phyloP scores from a whole-genome alignment of 1,140 invertebrate species.

The Telenomus remus region DNA sequence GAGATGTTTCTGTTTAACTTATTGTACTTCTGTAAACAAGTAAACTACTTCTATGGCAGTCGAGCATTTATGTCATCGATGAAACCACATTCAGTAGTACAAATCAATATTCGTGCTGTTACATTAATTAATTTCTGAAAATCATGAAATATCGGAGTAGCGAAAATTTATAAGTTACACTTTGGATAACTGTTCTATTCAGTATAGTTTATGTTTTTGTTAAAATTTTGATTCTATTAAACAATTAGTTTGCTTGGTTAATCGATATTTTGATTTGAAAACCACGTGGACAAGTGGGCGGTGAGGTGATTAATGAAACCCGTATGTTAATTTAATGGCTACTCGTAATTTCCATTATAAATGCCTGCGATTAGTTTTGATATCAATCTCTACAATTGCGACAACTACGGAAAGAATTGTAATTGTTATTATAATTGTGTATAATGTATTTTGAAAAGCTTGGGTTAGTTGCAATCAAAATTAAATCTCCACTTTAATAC shows the following conservation, averaged over 20 bases:
- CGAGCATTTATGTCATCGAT: neutral
- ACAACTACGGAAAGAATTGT: too few species aligned
- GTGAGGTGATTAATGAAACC: constrained; percentile 29
- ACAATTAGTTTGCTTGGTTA: constrained; percentile 4
- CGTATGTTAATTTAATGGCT: constrained; percentile 31
- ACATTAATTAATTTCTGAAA: neutral
- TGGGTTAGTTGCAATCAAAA: too few species aligned
- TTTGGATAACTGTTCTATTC: too few species aligned
- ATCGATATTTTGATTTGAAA: neutral
- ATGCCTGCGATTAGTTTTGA: constrained; percentile 26
- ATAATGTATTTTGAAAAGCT: too few species aligned
- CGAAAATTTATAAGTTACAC: too few species aligned
- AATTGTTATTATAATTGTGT: too few species aligned
- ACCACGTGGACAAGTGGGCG: neutral
- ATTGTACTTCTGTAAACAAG: constrained; percentile 7
- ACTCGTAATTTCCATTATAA: constrained; percentile 34
- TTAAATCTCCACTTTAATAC: too few species aligned
- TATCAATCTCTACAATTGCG: constrained; percentile 12
- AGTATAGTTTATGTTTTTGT: neutral
- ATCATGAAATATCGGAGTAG: too few species aligned
- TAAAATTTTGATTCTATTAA: neutral
- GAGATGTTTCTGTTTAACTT: constrained; percentile 15
- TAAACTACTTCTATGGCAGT: constrained; percentile 8
- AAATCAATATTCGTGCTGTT: constrained; percentile 4
- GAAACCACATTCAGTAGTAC: constrained; percentile 1